Evolutionary conservation across 2,797 vertebrate genomes (phyloP), one percentile per base, ranked within the genome.

Genomic region (Characodon lateralis): DNA sequence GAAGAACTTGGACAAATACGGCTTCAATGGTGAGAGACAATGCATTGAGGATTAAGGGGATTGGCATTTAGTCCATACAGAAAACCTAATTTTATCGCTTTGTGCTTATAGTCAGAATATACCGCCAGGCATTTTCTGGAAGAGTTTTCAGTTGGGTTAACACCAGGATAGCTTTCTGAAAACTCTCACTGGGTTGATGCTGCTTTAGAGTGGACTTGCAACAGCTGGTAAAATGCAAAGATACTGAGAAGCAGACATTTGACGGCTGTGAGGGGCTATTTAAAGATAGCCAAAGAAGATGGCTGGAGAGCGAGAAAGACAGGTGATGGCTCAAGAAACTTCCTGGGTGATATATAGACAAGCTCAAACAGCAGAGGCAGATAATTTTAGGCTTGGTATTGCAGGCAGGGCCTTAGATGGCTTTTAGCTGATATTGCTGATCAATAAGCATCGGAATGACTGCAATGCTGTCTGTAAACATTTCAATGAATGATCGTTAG

Each of bases 1-100:
- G 95, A 96, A 94, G 93, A 95, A 95, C 92, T 88, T 96, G 89
- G 96, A 95, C 2, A 98, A 98, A 90, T 97, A 90, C 1, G 97
- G 97, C 92, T 85, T 3, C 92, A 98, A 98, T 90, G 97, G 97
- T 98, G 92, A 96, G 97, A 90, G 43, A 51, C 20, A 1, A 68
- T 22, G 39, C 39, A 24, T 22, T 39, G 63, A 39, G 12, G 82
- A 82, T 82, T 76, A 73, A 65, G 50, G 89, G 90, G 83, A 80
- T 6, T 72, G 86, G 80, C 46, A 58, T 46, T 48, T 28, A 68
- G 72, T 77, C 31, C 39, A 26, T 39, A n/a, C 56, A 72, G 48
- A 75, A 46, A 65, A 83, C 78, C 73, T 1, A 66, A 10, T 81
- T 51, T 24, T 72, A 26, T 70, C 39, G 73, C 71, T 77, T 50